Evolutionary conservation across 2,888 invertebrate genomes (phyloP).

Genomic region (Polyploca ridens): DNA sequence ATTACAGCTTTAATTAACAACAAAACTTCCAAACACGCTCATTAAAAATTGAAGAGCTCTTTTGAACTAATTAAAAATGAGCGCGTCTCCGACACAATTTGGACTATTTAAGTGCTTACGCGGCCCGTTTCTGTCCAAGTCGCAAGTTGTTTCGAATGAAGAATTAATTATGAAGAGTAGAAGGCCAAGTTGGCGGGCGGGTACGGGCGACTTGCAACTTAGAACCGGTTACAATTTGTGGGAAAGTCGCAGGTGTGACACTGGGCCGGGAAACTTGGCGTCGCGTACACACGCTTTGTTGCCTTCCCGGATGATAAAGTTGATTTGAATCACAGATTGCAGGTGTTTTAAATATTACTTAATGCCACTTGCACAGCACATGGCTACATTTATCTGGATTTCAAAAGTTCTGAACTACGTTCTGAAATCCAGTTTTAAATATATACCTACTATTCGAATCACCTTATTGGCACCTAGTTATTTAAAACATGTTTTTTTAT

Average conservation of each 20-base stretch:
- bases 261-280: conserved; percentile 69
- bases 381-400: background rate
- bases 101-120: conserved; percentile 81
- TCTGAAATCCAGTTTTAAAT: background rate
- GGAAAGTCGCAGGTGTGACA: conserved; percentile 79
- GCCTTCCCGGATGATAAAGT: conserved; percentile 79
- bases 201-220: conserved; percentile 71
- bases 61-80: conserved; percentile 82
- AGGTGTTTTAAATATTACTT: conserved; percentile 59
- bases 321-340: conserved; percentile 82
- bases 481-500: no score
- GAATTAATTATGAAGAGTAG: conserved; percentile 82
- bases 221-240: conserved; percentile 79
- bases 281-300: conserved; percentile 75
- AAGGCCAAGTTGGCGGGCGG: conserved; percentile 67
- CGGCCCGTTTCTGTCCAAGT: conserved; percentile 74
- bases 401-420: background rate
- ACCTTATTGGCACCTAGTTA: background rate
- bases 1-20: conserved; percentile 63
- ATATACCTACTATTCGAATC: background rate
- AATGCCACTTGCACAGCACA: conserved; percentile 23
- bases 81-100: conserved; percentile 78
- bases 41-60: conserved; percentile 77
- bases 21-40: conserved; percentile 68
- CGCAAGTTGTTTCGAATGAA: conserved; percentile 80